Percentiles rank a stretch among this genome's conserved stretches.
phyloP scores from a whole-genome alignment of 2,888 invertebrate species.

The Drosophila longiperda region DNA sequence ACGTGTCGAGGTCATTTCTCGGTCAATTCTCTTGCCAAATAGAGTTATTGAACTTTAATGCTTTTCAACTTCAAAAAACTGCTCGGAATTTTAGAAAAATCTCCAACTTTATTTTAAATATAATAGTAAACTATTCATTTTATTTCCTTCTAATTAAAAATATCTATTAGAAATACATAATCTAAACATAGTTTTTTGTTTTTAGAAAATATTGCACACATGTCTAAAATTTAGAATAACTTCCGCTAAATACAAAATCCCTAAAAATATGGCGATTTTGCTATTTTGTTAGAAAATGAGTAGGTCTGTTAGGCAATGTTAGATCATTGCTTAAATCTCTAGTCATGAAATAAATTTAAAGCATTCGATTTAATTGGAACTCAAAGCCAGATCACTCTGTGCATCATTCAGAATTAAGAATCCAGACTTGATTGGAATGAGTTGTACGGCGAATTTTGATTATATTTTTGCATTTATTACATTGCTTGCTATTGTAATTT shows the following conservation, averaged over 20 bases:
- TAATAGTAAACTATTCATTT: background rate
- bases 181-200: background rate
- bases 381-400: constrained; percentile 12
- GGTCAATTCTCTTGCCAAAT: constrained; percentile 52
- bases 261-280: background rate
- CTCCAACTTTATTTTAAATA: background rate
- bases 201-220: too few relatives aligned
- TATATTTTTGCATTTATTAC: constrained; percentile 61
- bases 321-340: background rate
- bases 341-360: background rate
- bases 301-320: background rate
- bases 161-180: background rate
- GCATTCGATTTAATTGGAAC: constrained; percentile 11
- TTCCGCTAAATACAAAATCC: background rate
- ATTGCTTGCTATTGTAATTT: constrained; percentile 26
- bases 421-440: constrained; percentile 1
- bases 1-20: constrained; percentile 48
- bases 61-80: too few relatives aligned
- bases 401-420: constrained; percentile 12
- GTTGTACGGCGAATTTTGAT: constrained; percentile 39
- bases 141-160: background rate
- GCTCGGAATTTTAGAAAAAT: too few relatives aligned
- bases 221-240: background rate
- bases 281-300: background rate
- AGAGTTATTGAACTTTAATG: constrained; percentile 6